Percentiles rank a stretch among this genome's conserved stretches.
Conservation (phyloP, 2,797 vertebrate genomes). For the Scarus forsteni region DNA sequence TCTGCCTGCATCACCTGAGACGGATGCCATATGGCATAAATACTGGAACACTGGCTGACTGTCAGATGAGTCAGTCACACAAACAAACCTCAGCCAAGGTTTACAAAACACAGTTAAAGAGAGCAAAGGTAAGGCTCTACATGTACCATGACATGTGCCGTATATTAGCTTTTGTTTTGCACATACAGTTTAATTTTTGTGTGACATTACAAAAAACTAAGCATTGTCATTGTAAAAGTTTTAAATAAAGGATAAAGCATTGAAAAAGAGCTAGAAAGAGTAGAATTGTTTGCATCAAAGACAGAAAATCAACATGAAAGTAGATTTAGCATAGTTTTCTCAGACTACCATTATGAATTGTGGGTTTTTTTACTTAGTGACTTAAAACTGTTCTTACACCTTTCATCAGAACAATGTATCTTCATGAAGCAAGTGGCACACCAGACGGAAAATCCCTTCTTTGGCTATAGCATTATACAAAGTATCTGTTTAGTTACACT, state of each 20-base stretch:
- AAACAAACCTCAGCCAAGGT: slow-evolving; percentile 64
- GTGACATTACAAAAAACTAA: neutral
- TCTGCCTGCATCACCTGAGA: slow-evolving; percentile 56
- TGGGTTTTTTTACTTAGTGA: too few relatives aligned
- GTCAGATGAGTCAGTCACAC: slow-evolving; percentile 64
- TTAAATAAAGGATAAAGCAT: neutral
- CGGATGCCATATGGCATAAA: slow-evolving; percentile 64
- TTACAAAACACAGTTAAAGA: slow-evolving; percentile 70
- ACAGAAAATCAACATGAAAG: neutral
- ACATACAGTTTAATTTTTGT: slow-evolving; percentile 10
- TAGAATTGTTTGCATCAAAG: too few relatives aligned
- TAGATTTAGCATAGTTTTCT: neutral
- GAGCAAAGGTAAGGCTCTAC: slow-evolving; percentile 59
- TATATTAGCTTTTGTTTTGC: slow-evolving; percentile 11
- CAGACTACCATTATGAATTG: neutral
- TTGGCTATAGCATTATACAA: neutral
- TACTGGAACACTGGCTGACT: slow-evolving; percentile 55
- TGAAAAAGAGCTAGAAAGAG: neutral
- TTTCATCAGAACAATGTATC: too few relatives aligned
- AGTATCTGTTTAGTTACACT: neutral
- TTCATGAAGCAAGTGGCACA: neutral
- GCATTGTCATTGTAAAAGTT: neutral
- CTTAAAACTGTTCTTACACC: too few relatives aligned
- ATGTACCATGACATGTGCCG: slow-evolving; percentile 34
- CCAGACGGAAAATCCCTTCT: slow-evolving; percentile 4